A percentile compares a stretch with the other conserved stretches of the same genome.
Evolutionary conservation across 2,888 invertebrate genomes (phyloP).

Genomic region (Patella caerulea): DNA sequence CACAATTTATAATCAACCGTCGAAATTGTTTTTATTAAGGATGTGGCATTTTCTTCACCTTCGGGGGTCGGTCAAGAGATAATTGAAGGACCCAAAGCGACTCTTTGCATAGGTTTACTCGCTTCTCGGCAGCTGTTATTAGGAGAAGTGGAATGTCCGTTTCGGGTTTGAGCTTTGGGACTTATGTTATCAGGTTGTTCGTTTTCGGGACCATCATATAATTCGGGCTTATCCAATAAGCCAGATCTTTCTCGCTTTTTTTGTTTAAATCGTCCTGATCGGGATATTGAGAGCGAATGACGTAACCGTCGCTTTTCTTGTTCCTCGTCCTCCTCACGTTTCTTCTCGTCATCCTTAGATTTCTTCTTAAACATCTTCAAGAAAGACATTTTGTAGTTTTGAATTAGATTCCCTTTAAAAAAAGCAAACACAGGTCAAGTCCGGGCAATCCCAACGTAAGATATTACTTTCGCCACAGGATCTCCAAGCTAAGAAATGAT

Average conservation of each 20-base stretch:
- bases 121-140: constrained; percentile 5
- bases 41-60: no score
- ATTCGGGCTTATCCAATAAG: constrained; percentile 55
- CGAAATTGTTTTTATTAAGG: no score
- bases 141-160: constrained; percentile 1
- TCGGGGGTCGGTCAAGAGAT: background rate
- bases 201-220: constrained; percentile 37
- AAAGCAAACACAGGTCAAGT: no score
- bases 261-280: constrained; percentile 62
- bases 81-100: background rate
- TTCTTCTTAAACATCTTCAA: constrained; percentile 14
- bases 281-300: constrained; percentile 60
- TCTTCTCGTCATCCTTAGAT: constrained; percentile 14
- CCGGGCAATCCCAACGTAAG: no score
- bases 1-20: no score
- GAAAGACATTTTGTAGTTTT: background rate
- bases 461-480: no score
- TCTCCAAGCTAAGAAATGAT: no score
- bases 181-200: background rate
- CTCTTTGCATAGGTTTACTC: constrained; percentile 3
- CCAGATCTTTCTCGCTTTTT: constrained; percentile 56
- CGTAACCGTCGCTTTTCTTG: constrained; percentile 53
- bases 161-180: background rate
- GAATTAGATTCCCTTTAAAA: background rate
- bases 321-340: constrained; percentile 45